Evolutionary conservation across 2,888 invertebrate species (phyloP), one percentile per base, ranked within the genome.

Genomic region (Acrobasis suavella): DNA sequence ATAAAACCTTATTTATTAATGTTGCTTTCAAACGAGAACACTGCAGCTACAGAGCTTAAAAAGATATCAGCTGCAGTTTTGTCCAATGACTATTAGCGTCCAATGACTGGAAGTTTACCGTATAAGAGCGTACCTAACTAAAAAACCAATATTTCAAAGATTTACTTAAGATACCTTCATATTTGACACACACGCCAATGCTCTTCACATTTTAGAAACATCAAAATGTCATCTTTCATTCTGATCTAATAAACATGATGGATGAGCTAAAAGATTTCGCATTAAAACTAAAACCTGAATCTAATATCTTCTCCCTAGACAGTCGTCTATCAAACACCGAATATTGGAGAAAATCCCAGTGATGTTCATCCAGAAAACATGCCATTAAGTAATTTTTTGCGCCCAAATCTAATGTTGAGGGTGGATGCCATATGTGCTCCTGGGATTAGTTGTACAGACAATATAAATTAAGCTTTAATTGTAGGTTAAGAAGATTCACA

Each of bases 301-400:
- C 17, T 56, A 60, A 60, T 55, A 62, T 49, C 46, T 17, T 3
- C 15, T 55, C 62, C 72, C 67, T 73, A 71, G 76, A 74, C 71
- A 76, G 76, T 73, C 74, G 74, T 73, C 71, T 62, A 68, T 67
- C 64, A 67, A 67, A 69, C 69, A 70, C 69, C 69, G 72, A 74
- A 73, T 76, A 72, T 64, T 42, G 42, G 17, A 42, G 69, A 77
- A 72, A 75, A 72, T 72, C 69, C 78, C 76, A 69, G 75, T 78
- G 73, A 81, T 77, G 77, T 81, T 87, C 88, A 83, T 78, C 84
- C 86, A 89, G 89, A 89, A 89, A 89, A 89, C 88, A 90, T 89
- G 86, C 87, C 84, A 91, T 91, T 90, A 89, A 89, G 85, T 87
- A 88, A 81, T 90, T 91, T 91, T 91, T 91, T 89, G 85, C 83